Evolutionary conservation across 1,140 invertebrate genomes (phyloP).

Genomic region (Anadara kagoshimensis): DNA sequence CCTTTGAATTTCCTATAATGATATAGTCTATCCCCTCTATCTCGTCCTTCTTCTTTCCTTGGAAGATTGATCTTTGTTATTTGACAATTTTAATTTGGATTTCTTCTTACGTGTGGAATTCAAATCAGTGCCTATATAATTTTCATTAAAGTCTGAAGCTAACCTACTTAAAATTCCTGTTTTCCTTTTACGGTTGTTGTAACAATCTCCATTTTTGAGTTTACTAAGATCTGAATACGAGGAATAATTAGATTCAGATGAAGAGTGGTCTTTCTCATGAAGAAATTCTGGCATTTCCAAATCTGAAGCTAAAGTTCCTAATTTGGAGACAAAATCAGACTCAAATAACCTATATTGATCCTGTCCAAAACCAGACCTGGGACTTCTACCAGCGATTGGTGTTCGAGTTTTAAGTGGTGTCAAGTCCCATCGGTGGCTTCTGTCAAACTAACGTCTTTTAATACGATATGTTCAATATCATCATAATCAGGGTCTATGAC

Average conservation of each 20-base stretch:
- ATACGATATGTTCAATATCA: constrained; percentile 44
- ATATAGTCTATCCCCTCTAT: constrained; percentile 57
- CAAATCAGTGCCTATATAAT: too few relatives aligned
- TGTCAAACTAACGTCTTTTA: constrained; percentile 53
- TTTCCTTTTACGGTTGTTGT: too few relatives aligned
- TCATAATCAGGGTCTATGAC: constrained; percentile 43
- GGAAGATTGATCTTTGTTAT: constrained; percentile 5
- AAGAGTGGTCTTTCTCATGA: too few relatives aligned
- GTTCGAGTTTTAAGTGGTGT: constrained; percentile 48
- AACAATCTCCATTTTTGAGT: too few relatives aligned
- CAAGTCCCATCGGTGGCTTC: constrained; percentile 45
- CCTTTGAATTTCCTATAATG: constrained; percentile 65
- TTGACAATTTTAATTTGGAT: constrained; percentile 11
- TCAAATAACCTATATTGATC: constrained; percentile 29
- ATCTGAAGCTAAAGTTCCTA: too few relatives aligned
- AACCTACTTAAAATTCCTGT: too few relatives aligned
- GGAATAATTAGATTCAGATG: too few relatives aligned
- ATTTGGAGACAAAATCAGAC: constrained; percentile 2
- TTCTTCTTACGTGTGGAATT: too few relatives aligned
- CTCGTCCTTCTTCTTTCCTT: constrained; percentile 27
- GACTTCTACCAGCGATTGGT: constrained; percentile 51
- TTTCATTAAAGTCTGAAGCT: too few relatives aligned
- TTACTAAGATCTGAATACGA: too few relatives aligned
- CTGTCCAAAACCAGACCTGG: neutral
- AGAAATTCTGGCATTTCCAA: too few relatives aligned